Evolutionary conservation across 2,888 invertebrate species (phyloP).

Genomic region (Trimorus sp.): DNA sequence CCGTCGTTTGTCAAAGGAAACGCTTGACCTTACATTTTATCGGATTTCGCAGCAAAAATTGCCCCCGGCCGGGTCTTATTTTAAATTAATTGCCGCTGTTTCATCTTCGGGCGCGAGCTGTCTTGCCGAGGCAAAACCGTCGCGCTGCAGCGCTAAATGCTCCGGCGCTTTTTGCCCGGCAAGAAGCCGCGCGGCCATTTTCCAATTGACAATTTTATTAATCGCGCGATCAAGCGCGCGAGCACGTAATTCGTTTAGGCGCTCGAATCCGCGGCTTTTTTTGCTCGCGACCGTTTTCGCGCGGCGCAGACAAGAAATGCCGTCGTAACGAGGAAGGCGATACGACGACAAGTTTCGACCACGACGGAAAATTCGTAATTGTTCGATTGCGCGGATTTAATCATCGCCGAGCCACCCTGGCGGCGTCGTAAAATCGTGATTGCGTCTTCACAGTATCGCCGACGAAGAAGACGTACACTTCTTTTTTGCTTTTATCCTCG

Average conservation of each 20-base stretch:
- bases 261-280: too few relatives aligned
- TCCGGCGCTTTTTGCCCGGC: background rate
- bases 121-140: constrained; percentile 7
- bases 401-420: constrained; percentile 11
- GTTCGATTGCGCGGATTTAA: constrained; percentile 17
- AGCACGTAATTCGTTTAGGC: too few relatives aligned
- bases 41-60: constrained; percentile 32
- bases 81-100: constrained; percentile 29
- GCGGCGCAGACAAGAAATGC: too few relatives aligned
- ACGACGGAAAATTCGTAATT: background rate
- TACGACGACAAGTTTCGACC: too few relatives aligned
- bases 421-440: constrained; percentile 29
- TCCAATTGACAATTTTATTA: too few relatives aligned
- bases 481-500: constrained; percentile 38
- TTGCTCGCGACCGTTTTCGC: too few relatives aligned
- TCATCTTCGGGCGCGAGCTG: constrained; percentile 26
- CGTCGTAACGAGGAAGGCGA: too few relatives aligned
- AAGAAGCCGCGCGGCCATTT: too few relatives aligned
- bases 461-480: constrained; percentile 34
- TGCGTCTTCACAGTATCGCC: constrained; percentile 30
- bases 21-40: constrained; percentile 48
- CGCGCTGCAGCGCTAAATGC: too few relatives aligned
- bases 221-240: too few relatives aligned
- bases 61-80: constrained; percentile 18
- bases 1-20: constrained; percentile 40